These are phyloP conservation scores for Isichthys henryi DNA, from an alignment of 2,113 vertebrate genomes.

Conservation along the genomic window DNA sequence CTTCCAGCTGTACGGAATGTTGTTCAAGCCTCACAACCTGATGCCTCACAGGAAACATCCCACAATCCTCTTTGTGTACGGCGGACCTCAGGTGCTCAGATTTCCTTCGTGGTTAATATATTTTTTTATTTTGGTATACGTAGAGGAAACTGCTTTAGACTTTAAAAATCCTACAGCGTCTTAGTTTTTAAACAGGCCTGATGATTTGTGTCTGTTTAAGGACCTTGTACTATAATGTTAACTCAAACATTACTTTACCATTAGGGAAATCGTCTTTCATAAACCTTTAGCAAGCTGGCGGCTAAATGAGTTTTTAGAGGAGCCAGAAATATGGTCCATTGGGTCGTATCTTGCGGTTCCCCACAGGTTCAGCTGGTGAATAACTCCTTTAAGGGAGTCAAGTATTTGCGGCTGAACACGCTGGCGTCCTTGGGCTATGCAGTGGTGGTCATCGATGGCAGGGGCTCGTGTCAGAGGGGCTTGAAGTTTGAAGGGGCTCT, in stretches of 20 bases:
- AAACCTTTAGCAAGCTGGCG: background rate
- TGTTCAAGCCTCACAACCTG: conserved; percentile 87
- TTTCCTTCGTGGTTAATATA: background rate
- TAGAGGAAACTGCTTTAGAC: background rate
- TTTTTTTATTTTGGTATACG: background rate
- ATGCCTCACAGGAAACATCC: conserved; percentile 86
- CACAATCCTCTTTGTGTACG: conserved; percentile 89
- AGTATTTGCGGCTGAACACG: conserved; percentile 89
- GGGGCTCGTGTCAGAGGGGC: conserved; percentile 89
- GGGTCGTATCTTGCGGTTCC: background rate
- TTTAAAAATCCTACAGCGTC: background rate
- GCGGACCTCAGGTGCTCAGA: conserved; percentile 82
- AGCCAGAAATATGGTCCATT: background rate
- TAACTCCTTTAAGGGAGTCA: conserved; percentile 96
- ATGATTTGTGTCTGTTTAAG: background rate
- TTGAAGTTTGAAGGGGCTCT: conserved; percentile 90
- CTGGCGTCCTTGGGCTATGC: conserved; percentile 88
- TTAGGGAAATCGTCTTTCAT: background rate
- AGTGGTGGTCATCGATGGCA: conserved; percentile 88
- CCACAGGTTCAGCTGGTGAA: conserved; percentile 90
- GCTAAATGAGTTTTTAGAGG: no score
- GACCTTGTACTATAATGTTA: background rate
- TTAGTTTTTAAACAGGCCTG: background rate
- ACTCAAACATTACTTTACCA: background rate
- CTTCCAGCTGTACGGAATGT: conserved; percentile 86